phyloP scores from a whole-genome alignment of 2,888 invertebrate species.

The Ellobium chinense region DNA sequence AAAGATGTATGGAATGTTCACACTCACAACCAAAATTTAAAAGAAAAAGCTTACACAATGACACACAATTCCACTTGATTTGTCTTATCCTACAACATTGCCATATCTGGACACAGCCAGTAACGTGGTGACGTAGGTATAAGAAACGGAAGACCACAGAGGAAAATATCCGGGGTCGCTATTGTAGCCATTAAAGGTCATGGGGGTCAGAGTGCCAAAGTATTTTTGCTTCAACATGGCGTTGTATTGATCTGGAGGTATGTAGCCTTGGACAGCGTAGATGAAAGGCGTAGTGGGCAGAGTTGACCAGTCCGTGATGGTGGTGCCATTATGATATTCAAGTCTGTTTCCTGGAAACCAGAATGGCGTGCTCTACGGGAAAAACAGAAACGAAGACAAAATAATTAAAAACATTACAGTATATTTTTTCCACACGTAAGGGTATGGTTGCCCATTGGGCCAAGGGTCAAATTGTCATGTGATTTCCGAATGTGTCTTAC shows the following conservation, averaged over 20 bases:
- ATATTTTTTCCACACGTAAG: too few relatives aligned
- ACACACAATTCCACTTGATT: too few relatives aligned
- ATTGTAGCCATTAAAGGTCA: conserved; percentile 67
- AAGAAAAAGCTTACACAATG: too few relatives aligned
- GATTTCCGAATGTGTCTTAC: too few relatives aligned
- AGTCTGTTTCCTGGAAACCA: conserved; percentile 54
- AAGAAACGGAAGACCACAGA: conserved; percentile 68
- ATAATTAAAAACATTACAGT: too few relatives aligned
- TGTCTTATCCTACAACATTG: conserved; percentile 10
- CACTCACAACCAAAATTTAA: too few relatives aligned
- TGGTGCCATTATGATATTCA: conserved; percentile 56
- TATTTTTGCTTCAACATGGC: conserved; percentile 53
- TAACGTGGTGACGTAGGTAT: conserved; percentile 66
- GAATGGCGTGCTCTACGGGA: too few relatives aligned
- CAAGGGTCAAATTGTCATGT: too few relatives aligned
- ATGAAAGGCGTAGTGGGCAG: conserved; percentile 43
- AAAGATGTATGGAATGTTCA: too few relatives aligned
- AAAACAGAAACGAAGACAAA: conserved; percentile 23
- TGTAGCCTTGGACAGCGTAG: conserved; percentile 60
- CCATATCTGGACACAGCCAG: conserved; percentile 57
- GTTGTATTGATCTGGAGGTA: conserved; percentile 57
- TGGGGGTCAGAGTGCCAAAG: conserved; percentile 52
- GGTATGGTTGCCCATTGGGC: too few relatives aligned
- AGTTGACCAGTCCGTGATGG: conserved; percentile 43
- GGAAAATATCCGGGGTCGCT: conserved; percentile 60